Base-by-base conservation (phyloP, 1,140 invertebrate species). In the Mycetomoellerius zeteki region DNA sequence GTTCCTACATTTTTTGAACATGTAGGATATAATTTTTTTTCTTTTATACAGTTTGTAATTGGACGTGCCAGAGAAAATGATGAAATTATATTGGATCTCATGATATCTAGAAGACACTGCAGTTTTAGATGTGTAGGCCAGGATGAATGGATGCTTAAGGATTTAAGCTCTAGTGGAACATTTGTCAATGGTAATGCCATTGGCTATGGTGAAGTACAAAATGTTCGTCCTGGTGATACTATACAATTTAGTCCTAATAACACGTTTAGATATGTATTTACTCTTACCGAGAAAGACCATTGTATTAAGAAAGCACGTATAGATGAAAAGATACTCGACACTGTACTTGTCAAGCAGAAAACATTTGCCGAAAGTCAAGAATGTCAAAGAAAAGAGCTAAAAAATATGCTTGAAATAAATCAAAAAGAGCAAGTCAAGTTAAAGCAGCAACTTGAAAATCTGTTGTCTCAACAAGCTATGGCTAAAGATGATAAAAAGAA, bases 101-200 rank as follows among this genome's bases (percentile, higher is more conserved):
- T 91, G 0, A 96, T 96, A 90, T 96, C 96, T 12, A 92, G 96
- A 88, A 95, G 92, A 54, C 96, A 96, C 67, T 96, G 96, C 82
- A 87, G 94, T 7, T 87, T 96, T 19, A 94, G 90, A 87, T 94
- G 94, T 43, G 88, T 91, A 75, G 80, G 91, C 50, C 86, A 94
- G 47, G 88, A 93, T 0, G 88, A 94, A 12, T 95, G 94, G 94
- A 80, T 67, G 0, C 91, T 95, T 37, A 93, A 90, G 27, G 95
- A 96, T 67, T 84, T 95, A n/a, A 96, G 96, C 88, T 94, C 95
- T 8, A 95, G 93, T 85, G 92, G 94, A 73, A 96, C 96, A 16
- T 91, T 94, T 33, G 69, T 96, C 4, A 96, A 96, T 89, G 92
- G 93, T 7, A n/a, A 84, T 30, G 90, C 87, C 30, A 72, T 96